phyloP scores from a whole-genome alignment of 2,797 vertebrate species.

The Eospalax fontanierii region DNA sequence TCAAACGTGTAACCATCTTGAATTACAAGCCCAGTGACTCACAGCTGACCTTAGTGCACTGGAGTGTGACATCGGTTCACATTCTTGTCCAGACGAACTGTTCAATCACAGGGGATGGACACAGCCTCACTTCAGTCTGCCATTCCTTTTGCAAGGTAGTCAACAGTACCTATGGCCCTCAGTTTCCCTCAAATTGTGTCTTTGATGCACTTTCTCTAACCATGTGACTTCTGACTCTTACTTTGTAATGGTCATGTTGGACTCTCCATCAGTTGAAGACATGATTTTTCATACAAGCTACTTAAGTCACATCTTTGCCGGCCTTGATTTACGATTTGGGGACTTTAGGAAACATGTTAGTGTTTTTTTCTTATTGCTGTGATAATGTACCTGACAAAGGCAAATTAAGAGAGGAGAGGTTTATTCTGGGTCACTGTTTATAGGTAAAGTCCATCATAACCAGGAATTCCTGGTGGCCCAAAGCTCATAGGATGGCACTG shows the following conservation, averaged over 20 bases:
- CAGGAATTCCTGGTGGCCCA: too few species aligned
- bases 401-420: not conserved
- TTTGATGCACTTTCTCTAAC: not conserved
- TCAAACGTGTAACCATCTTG: slow-evolving; percentile 71
- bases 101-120: not conserved
- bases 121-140: not conserved
- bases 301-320: not conserved
- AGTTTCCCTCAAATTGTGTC: not conserved
- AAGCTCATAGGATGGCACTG: too few species aligned
- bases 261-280: not conserved
- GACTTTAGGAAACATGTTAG: not conserved
- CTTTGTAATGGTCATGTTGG: not conserved
- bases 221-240: not conserved
- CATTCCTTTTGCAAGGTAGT: not conserved
- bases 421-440: not conserved
- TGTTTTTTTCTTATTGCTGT: too few species aligned
- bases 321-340: not conserved
- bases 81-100: not conserved
- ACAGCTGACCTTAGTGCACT: not conserved
- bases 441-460: not conserved
- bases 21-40: slow-evolving; percentile 75
- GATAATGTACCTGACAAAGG: too few species aligned
- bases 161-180: not conserved
- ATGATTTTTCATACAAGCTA: not conserved
- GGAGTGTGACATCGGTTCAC: not conserved